phyloP scores from a whole-genome alignment of 37 sponge, comb jelly and placozoan species.

The Eunapius fragilis region DNA sequence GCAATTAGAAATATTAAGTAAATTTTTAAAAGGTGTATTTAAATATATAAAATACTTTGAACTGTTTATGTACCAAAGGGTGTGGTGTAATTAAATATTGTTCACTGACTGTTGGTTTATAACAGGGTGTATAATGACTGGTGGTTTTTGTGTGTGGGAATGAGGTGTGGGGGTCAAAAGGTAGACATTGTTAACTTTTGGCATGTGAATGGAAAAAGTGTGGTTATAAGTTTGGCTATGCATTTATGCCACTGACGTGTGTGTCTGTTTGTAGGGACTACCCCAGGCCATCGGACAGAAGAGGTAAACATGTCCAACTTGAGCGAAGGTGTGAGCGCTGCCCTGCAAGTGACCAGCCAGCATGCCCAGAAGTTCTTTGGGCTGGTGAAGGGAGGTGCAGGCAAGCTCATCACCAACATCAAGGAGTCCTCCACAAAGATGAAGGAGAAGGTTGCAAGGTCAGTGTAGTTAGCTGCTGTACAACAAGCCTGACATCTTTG shows the following conservation, averaged over 20 bases:
- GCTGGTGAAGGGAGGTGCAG: constrained; percentile 83
- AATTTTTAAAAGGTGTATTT: too few species aligned
- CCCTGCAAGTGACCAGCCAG: constrained; percentile 42
- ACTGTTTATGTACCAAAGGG: too few species aligned
- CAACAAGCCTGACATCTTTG: too few species aligned
- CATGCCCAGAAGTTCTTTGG: constrained; percentile 82
- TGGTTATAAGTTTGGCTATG: background rate
- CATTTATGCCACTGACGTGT: background rate
- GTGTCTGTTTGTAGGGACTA: background rate
- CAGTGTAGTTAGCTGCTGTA: too few species aligned
- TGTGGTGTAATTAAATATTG: too few species aligned
- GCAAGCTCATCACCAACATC: constrained; percentile 77
- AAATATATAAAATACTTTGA: too few species aligned
- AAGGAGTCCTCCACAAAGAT: constrained; percentile 84
- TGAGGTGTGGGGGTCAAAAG: too few species aligned
- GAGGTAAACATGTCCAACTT: background rate
- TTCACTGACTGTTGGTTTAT: too few species aligned
- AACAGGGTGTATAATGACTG: too few species aligned
- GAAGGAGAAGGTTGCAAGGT: constrained; percentile 48
- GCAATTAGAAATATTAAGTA: too few species aligned
- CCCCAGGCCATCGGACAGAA: background rate
- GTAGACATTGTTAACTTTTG: too few species aligned
- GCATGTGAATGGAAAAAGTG: background rate
- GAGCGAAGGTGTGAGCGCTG: constrained; percentile 9
- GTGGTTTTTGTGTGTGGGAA: too few species aligned